phyloP scores from a whole-genome alignment of 1,140 invertebrate genomes.

The Cydia splendana region DNA sequence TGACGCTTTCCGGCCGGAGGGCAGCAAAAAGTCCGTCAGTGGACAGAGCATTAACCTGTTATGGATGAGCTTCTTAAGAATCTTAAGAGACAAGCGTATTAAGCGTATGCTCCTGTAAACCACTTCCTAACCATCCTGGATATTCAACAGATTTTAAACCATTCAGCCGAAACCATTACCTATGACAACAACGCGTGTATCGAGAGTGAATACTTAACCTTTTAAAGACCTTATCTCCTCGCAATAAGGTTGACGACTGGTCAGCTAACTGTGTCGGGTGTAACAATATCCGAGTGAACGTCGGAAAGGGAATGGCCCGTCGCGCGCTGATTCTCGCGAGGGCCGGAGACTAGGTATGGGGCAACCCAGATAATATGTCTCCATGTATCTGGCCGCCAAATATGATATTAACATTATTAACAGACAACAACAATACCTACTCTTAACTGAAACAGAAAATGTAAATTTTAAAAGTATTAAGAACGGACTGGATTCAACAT shows the following conservation, averaged over 20 bases:
- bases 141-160: neutral
- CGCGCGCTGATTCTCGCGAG: conserved; percentile 8
- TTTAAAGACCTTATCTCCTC: neutral
- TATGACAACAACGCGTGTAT: neutral
- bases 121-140: neutral
- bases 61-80: neutral
- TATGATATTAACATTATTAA: too few species aligned
- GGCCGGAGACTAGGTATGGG: neutral
- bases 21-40: too few species aligned
- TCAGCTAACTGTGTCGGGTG: neutral
- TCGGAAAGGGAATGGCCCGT: conserved; percentile 1
- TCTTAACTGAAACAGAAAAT: too few species aligned
- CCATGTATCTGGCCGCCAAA: neutral
- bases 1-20: too few species aligned
- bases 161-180: neutral
- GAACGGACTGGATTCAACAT: too few species aligned
- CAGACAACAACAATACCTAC: too few species aligned
- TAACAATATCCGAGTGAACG: neutral
- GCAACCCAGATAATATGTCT: neutral
- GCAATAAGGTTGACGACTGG: neutral
- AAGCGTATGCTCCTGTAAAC: neutral
- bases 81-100: neutral
- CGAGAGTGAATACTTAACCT: neutral
- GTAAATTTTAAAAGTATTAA: too few species aligned
- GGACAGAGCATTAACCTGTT: too few species aligned